Evolutionary conservation across 2,113 vertebrate genomes (phyloP).

Genomic region (Lutjanus erythropterus): DNA sequence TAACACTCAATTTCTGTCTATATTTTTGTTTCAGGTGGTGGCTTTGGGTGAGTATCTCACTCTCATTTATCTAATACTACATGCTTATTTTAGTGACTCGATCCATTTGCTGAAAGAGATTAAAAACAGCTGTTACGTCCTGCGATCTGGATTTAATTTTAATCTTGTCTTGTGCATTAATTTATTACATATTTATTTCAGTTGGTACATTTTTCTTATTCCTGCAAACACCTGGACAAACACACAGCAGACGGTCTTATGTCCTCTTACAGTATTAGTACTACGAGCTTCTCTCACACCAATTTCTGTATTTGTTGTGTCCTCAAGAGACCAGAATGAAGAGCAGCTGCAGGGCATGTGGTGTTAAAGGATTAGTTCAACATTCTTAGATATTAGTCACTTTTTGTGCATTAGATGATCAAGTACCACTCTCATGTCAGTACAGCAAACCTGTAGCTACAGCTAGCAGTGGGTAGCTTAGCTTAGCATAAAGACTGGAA

Average conservation of each 20-base stretch:
- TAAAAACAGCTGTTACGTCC: neutral
- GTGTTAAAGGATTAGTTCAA: neutral
- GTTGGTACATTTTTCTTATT: neutral
- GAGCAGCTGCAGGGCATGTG: neutral
- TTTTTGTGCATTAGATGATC: neutral
- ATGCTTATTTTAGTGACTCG: neutral
- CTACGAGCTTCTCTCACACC: neutral
- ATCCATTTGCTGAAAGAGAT: neutral
- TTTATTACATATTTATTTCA: neutral
- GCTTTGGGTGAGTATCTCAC: conserved; percentile 80
- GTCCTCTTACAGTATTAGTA: too few species aligned
- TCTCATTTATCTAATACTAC: conserved; percentile 1
- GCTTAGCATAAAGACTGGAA: neutral
- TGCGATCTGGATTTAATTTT: neutral
- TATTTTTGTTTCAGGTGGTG: conserved; percentile 73
- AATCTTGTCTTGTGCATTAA: neutral
- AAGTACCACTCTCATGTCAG: neutral
- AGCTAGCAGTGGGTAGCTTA: neutral
- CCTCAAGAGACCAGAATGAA: neutral
- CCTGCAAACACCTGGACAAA: neutral
- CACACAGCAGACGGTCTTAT: neutral
- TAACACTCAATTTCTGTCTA: conserved; percentile 7
- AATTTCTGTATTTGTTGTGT: neutral
- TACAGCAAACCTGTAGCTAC: neutral
- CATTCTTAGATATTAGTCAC: neutral